Base-by-base conservation (phyloP, 1,140 invertebrate species). In the Cryptotermes secundus region DNA sequence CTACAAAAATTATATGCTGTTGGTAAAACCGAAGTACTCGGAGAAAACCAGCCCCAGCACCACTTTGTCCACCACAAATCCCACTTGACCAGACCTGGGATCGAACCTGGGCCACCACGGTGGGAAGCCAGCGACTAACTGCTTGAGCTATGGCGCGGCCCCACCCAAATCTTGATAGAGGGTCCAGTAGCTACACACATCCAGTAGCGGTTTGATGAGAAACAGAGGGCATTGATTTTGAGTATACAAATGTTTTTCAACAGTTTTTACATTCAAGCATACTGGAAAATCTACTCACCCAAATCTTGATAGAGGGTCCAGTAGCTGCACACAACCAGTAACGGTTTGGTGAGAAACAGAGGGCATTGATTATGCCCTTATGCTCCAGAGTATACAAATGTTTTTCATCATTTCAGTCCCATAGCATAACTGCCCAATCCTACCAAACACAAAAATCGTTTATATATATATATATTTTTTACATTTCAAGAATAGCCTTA, bases 131-230 rank as follows among this genome's bases (percentile, higher is more conserved):
- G n/a, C n/a, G n/a, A n/a, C n/a, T n/a, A n/a, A n/a, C n/a, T n/a
- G n/a, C n/a, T n/a, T n/a, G n/a, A n/a, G n/a, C n/a, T n/a, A n/a
- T n/a, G n/a, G n/a, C n/a, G n/a, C n/a, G n/a, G n/a, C n/a, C 89
- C 88, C 90, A 92, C 95, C 99, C 99, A 99, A 89, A 99, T 99
- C 91, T 99, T 99, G 89, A 99, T 99, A 87, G 95, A 96, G 84
- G 98, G 97, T 87, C 99, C 99, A 89, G 96, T 99, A 26, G 99
- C 99, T 88, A 98, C 99, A 92, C 99, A 99, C 31, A 99, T 93
- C 99, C 99, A 99, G 89, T 99, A 99, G 89, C 99, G 95, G 91
- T 99, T 99, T 82, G 99, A 99, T 87, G 97, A 99, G 94, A 99
- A 99, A 94, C 97, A 98, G 86, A 99, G 91, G 14, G 98, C 96